Evolutionary conservation across 2,113 vertebrate species (phyloP), one percentile per base, ranked within the genome.

Genomic region (Menura novaehollandiae): DNA sequence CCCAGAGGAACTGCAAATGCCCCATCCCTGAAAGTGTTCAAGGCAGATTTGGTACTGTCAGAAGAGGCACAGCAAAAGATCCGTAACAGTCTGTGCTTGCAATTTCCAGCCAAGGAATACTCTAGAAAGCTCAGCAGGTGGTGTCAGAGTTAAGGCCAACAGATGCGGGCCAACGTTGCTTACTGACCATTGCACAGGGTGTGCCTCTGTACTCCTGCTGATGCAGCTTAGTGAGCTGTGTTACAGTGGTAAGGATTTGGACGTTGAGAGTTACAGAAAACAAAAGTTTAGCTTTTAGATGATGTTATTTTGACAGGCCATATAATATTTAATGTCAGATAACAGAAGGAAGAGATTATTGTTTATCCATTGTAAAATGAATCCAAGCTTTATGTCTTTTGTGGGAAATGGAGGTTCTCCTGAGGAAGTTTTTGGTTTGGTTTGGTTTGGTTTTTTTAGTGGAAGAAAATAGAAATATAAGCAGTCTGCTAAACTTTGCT

Each of bases 51-150:
- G 28, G 5, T 11, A 26, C 32, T 26, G n/a, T 28, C 43, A 26
- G 55, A 77, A 91, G 43, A 58, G 24, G 17, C 15, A 28, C 7
- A 85, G n/a, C 33, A 53, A 39, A 87, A 58, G 26, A 27, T 26
- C 49, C 23, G 20, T 0, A 0, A 6, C 18, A n/a, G 15, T 47
- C 63, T 55, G 12, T 51, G 16, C 33, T 91, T 41, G 1, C 37
- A 58, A 52, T 68, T 88, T 32, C 21, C 8, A 37, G 24, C 26
- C 53, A 16, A 23, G 26, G 24, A 62, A 73, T 83, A 67, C 15
- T 1, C 2, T 26, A 55, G 27, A 67, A 66, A 55, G 60, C 37
- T n/a, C 51, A 63, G 20, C 43, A 63, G 43, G 32, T 28, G 19
- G 18, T 79, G 44, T 52, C 39, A 69, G 49, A 67, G 7, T 76